A percentile compares a stretch with the other conserved stretches of the same genome.
These are phyloP conservation scores for Trichechus manatus DNA, from an alignment of 2,113 vertebrate genomes.

Conservation along the genomic window DNA sequence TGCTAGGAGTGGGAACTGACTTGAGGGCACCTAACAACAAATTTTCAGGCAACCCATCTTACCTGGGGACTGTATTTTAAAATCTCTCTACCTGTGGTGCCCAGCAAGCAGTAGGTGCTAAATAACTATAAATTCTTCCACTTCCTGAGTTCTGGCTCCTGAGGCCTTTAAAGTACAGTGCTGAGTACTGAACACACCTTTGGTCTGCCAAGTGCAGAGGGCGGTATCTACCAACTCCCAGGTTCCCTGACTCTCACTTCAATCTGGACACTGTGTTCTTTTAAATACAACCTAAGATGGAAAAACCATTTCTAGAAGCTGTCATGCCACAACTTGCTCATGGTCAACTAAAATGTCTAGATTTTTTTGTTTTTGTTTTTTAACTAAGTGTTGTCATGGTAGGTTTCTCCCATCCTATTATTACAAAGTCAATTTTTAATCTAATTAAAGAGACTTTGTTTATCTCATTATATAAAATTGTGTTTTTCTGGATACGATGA, in stretches of 20 bases:
- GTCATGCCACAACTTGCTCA: neutral
- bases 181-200: neutral
- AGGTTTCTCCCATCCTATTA: neutral
- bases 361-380: neutral
- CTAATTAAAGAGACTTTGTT: neutral
- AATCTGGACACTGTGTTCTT: neutral
- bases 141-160: neutral
- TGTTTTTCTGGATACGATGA: neutral
- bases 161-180: neutral
- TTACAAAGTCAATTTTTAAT: conserved; percentile 8
- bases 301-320: neutral
- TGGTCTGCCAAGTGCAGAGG: neutral
- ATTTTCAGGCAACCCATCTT: neutral
- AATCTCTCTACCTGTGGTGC: neutral
- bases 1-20: no score
- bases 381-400: neutral
- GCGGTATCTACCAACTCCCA: no score
- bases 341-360: neutral
- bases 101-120: neutral
- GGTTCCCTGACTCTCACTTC: neutral
- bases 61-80: neutral
- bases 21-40: no score
- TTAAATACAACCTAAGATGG: neutral
- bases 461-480: neutral
- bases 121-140: neutral